Conservation (phyloP, 2,888 invertebrate species). For the Leucophenga maculata region DNA sequence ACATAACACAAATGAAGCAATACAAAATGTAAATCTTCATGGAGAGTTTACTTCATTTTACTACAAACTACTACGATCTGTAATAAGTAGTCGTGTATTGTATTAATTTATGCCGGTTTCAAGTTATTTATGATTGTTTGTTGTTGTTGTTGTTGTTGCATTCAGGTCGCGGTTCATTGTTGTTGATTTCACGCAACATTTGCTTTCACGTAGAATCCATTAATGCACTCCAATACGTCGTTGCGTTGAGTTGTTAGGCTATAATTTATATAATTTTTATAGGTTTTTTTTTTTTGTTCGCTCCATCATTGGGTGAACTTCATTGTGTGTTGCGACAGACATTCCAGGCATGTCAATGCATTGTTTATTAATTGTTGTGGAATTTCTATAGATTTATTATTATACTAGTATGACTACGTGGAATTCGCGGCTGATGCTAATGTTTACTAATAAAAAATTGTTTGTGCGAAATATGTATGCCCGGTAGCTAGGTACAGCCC, state of each 20-base stretch:
- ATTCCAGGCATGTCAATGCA: slow-evolving; percentile 16
- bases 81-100: neutral
- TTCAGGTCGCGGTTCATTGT: neutral
- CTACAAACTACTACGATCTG: neutral
- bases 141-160: too few relatives aligned
- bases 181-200: slow-evolving; percentile 12
- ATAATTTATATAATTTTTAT: slow-evolving; percentile 12
- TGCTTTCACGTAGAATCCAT: slow-evolving; percentile 14
- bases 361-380: slow-evolving; percentile 11
- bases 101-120: slow-evolving; percentile 18
- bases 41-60: neutral
- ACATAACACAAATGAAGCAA: neutral
- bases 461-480: too few relatives aligned
- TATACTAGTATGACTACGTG: neutral
- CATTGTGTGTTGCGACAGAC: neutral
- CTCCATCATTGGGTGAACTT: neutral
- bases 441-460: too few relatives aligned
- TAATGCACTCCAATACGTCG: neutral
- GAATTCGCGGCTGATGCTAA: neutral
- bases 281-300: neutral
- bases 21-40: neutral
- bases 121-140: slow-evolving; percentile 19
- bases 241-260: neutral
- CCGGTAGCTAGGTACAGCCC: too few relatives aligned
- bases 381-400: neutral